These are phyloP conservation scores for Hydrophis major DNA, from an alignment of 2,797 vertebrate genomes.

Conservation along the genomic window DNA sequence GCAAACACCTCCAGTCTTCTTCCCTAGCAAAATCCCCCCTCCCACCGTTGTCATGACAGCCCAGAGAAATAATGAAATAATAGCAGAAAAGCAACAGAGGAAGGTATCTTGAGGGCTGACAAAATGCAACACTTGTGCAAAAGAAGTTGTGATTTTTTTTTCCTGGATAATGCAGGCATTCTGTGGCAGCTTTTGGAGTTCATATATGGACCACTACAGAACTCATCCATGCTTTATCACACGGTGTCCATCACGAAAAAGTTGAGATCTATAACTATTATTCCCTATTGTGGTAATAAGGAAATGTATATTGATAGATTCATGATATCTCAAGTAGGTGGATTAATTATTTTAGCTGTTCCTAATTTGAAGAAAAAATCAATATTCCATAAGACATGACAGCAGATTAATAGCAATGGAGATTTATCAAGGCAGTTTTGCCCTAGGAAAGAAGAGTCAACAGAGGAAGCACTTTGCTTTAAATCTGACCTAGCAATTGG, in stretches of 20 bases:
- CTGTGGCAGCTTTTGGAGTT: background rate
- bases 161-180: background rate
- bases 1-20: too few relatives aligned
- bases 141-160: background rate
- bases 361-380: background rate
- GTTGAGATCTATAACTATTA: background rate
- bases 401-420: background rate
- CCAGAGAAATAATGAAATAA: too few relatives aligned
- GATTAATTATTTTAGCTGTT: background rate
- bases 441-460: background rate
- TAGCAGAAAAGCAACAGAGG: too few relatives aligned
- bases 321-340: background rate
- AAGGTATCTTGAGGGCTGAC: too few relatives aligned
- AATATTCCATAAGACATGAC: background rate
- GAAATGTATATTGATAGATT: background rate
- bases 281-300: background rate
- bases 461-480: background rate
- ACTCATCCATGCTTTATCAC: background rate
- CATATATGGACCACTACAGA: background rate
- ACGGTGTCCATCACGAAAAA: background rate
- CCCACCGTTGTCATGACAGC: too few relatives aligned
- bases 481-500: background rate
- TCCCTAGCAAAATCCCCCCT: too few relatives aligned
- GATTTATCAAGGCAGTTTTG: background rate
- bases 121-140: background rate